Base-by-base conservation (phyloP, 2,888 invertebrate species). In the Scaptomyza caliginosa region DNA sequence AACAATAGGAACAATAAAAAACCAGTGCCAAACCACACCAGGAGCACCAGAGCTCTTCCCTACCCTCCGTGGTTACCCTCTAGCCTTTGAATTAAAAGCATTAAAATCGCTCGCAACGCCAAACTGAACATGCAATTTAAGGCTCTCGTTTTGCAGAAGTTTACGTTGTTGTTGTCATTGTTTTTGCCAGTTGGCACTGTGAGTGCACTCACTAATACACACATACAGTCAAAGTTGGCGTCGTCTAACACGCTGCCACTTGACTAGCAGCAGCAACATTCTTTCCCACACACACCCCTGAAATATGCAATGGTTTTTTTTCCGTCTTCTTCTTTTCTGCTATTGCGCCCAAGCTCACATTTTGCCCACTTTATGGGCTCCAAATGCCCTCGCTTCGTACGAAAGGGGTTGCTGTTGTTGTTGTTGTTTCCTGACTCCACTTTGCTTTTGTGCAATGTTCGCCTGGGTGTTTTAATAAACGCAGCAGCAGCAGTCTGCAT, bases 111-210 rank as follows among this genome's bases (percentile, higher is more conserved):
- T 71, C 49, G 66, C 67, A 50, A 52, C 57, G 51, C 51, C 51
- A 62, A 74, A 79, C 77, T 67, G 72, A 84, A 84, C 74, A 84
- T 81, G 81, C 81, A 81, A 86, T 84, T 80, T 83, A 74, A 74
- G 59, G 72, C 62, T 42, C 52, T 58, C 50, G 40, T 62, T 34
- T 67, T 63, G 50, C 57, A 32, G 34, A 42, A 48, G 54, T 58
- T 69, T 60, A 38, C 45, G 55, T 38, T 43, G 48, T 43, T 42
- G 32, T 50, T 57, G 42, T 3, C 39, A 26, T 16, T 71, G 63
- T 42, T 64, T 56, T 16, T 62, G 45, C 42, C 67, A 48, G 56
- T 63, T 57, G 48, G 57, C 49, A 36, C 65, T 58, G 48, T 24
- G 13, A 62, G 58, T 62, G 66, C 50, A 54, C 40, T 43, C 23